phyloP scores from a whole-genome alignment of 2,888 invertebrate genomes.

The Torymus tubicola region DNA sequence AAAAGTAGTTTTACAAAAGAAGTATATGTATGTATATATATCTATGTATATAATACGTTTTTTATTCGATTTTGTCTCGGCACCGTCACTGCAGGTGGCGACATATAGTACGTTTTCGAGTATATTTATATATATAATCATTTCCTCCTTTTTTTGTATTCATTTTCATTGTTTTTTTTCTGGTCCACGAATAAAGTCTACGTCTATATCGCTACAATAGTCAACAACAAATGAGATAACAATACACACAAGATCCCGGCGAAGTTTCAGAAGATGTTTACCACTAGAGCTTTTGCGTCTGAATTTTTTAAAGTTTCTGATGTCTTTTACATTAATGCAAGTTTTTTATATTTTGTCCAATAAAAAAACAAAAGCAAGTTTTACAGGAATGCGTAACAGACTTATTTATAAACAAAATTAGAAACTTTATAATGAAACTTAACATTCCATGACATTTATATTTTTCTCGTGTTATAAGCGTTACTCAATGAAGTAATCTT shows the following conservation, averaged over 20 bases:
- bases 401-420: too few species aligned
- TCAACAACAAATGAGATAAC: constrained; percentile 73
- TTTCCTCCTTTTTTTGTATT: constrained; percentile 48
- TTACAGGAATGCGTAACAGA: too few species aligned
- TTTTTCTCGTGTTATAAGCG: too few species aligned
- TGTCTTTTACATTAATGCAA: too few species aligned
- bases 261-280: constrained; percentile 48
- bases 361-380: too few species aligned
- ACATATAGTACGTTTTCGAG: constrained; percentile 5
- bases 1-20: constrained; percentile 43
- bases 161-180: constrained; percentile 51
- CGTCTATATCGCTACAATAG: constrained; percentile 68
- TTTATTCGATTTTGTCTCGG: constrained; percentile 42
- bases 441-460: too few species aligned
- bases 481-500: neutral
- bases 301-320: too few species aligned
- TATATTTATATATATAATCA: constrained; percentile 43
- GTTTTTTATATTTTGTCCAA: too few species aligned
- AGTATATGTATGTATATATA: constrained; percentile 46
- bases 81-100: constrained; percentile 8
- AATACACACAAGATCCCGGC: constrained; percentile 66
- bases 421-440: too few species aligned
- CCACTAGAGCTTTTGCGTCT: neutral
- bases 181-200: constrained; percentile 61
- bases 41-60: constrained; percentile 27